Conservation (phyloP, 2,888 invertebrate genomes). For the Ischnura elegans region DNA sequence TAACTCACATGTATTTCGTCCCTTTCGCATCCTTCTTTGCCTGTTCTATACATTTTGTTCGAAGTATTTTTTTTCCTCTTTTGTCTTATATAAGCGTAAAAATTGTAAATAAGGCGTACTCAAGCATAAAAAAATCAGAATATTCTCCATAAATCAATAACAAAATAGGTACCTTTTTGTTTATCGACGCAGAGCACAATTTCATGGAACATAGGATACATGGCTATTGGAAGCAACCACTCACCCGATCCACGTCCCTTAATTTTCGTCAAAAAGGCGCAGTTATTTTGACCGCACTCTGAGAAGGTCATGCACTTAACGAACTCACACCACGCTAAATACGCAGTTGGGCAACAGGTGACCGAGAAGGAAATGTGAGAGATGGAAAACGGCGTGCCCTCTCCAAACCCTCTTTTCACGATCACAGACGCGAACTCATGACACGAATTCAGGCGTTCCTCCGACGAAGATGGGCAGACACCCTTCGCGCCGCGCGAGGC, state of each 20-base stretch:
- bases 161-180: too few relatives aligned
- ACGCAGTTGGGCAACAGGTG: neutral
- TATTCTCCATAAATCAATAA: too few relatives aligned
- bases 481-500: neutral
- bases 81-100: too few relatives aligned
- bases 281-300: neutral
- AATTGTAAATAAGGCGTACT: too few relatives aligned
- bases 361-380: neutral
- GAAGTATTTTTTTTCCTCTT: too few relatives aligned
- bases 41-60: too few relatives aligned
- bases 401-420: neutral
- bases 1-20: too few relatives aligned
- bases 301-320: neutral
- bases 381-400: neutral
- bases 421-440: constrained; percentile 5
- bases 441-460: neutral
- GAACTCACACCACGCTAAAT: neutral
- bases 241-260: neutral
- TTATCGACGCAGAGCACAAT: too few relatives aligned
- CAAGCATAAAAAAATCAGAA: too few relatives aligned
- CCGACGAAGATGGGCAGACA: neutral
- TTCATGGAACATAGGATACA: neutral
- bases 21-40: too few relatives aligned
- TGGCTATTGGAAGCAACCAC: neutral
- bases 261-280: neutral